Percentiles rank a stretch among this genome's conserved stretches.
Evolutionary conservation across 2,888 invertebrate genomes (phyloP).

Genomic region (Nematopogon swammerdamellus): DNA sequence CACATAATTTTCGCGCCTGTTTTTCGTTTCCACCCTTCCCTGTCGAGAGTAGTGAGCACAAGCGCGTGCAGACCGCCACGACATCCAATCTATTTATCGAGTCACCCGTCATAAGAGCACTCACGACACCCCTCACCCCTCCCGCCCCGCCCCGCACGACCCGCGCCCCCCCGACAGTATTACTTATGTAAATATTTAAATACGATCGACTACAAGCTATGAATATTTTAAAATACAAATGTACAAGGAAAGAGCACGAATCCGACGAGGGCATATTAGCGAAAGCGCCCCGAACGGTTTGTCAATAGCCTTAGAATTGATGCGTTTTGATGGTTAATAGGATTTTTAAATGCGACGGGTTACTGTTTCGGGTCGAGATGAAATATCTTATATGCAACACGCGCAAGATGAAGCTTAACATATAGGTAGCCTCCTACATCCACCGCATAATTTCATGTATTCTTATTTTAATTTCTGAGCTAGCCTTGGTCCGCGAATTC

Average conservation of each 20-base stretch:
- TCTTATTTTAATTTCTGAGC: no score
- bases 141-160: slow-evolving; percentile 14
- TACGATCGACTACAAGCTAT: slow-evolving; percentile 59
- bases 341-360: background rate
- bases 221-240: slow-evolving; percentile 56
- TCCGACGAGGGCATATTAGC: background rate
- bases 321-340: background rate
- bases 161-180: slow-evolving; percentile 14
- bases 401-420: no score
- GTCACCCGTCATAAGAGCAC: slow-evolving; percentile 5
- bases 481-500: no score
- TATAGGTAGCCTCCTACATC: no score
- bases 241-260: slow-evolving; percentile 1
- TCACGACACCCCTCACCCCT: slow-evolving; percentile 15
- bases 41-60: no score
- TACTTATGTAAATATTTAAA: slow-evolving; percentile 59
- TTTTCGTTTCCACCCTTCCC: no score
- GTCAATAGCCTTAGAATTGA: slow-evolving; percentile 2
- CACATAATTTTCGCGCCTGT: no score
- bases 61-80: background rate
- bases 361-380: background rate
- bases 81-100: background rate
- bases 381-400: background rate
- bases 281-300: background rate
- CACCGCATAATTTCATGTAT: no score